These are phyloP conservation scores for Hydrochoerus hydrochaeris DNA, from an alignment of 2,113 vertebrate species.

Conservation along the genomic window DNA sequence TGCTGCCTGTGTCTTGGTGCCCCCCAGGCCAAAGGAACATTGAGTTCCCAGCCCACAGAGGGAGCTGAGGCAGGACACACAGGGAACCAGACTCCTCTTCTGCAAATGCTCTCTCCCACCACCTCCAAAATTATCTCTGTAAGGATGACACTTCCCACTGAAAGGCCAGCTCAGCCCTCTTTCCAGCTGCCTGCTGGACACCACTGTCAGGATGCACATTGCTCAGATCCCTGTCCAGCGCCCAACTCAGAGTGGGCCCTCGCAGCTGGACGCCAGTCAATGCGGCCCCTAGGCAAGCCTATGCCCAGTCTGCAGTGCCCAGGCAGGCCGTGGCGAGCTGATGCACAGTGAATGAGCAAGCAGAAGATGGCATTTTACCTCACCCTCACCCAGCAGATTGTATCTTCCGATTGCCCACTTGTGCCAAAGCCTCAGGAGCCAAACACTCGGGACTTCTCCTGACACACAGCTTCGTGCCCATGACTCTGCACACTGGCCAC, in stretches of 20 bases:
- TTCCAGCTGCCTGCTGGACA: constrained; percentile 19
- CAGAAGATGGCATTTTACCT: background rate
- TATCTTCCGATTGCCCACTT: background rate
- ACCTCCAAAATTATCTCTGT: constrained; percentile 36
- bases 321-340: background rate
- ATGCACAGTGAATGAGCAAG: background rate
- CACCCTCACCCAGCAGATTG: background rate
- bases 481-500: background rate
- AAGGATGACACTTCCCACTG: background rate
- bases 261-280: background rate
- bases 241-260: background rate
- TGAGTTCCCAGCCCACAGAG: background rate
- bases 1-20: background rate
- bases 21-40: background rate
- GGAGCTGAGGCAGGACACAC: background rate
- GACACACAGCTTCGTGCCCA: background rate
- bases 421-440: background rate
- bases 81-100: constrained; percentile 10
- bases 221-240: background rate
- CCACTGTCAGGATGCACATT: background rate
- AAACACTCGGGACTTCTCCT: background rate
- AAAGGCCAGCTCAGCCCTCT: constrained; percentile 44
- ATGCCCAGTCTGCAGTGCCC: background rate
- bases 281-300: background rate
- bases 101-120: background rate